phyloP scores from a whole-genome alignment of 2,797 vertebrate genomes.

The Fringilla coelebs region DNA sequence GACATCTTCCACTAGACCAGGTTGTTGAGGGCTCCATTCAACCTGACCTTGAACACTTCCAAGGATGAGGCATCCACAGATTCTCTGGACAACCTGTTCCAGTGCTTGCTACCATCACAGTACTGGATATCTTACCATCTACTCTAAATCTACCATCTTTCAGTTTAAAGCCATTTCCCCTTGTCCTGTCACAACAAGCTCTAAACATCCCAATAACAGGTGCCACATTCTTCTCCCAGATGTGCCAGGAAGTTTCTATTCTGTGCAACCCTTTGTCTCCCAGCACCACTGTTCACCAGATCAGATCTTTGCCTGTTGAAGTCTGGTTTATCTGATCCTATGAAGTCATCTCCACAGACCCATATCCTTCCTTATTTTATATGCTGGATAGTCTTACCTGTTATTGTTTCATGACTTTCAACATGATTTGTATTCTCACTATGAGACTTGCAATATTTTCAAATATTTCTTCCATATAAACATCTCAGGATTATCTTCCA shows the following conservation, averaged over 20 bases:
- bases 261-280: not conserved
- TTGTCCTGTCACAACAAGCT: not conserved
- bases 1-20: not conserved
- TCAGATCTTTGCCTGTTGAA: not conserved
- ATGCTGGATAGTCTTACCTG: not conserved
- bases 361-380: not conserved
- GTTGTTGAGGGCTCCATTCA: not conserved
- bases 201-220: accelerated
- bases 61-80: not conserved
- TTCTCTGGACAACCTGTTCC: not conserved
- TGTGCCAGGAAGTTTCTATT: not conserved
- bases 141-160: not conserved
- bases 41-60: not conserved
- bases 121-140: not conserved
- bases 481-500: not conserved
- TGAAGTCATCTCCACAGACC: not conserved
- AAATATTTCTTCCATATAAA: not conserved
- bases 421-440: not conserved
- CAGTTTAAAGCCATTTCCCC: not conserved
- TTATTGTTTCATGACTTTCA: not conserved
- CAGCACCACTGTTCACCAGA: not conserved
- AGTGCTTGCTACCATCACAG: too few species aligned
- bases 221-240: not conserved
- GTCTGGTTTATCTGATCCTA: not conserved
- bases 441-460: not conserved